Conservation (phyloP, 2,797 vertebrate species). For the Fringilla coelebs region DNA sequence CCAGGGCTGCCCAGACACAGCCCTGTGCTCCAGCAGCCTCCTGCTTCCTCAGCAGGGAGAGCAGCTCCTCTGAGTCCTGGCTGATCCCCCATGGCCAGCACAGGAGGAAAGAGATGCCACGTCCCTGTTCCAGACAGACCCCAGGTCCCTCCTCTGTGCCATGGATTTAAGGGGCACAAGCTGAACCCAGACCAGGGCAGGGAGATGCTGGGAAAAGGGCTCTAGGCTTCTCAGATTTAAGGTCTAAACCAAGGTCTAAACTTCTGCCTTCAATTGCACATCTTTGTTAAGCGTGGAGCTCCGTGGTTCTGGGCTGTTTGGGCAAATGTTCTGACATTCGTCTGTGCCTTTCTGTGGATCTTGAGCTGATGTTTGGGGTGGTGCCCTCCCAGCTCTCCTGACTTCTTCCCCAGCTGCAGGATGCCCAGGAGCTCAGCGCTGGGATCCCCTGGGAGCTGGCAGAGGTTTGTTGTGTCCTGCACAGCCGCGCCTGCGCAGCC, state of each 20-base stretch:
- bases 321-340: conserved; percentile 15
- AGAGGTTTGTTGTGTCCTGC: not conserved
- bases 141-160: accelerated
- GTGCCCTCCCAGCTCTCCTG: not conserved
- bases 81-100: not conserved
- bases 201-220: not conserved
- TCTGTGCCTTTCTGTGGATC: conserved; percentile 13
- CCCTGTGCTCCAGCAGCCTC: not conserved
- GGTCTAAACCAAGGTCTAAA: not conserved
- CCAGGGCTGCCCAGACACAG: not conserved
- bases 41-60: not conserved
- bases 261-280: not conserved
- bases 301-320: not conserved
- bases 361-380: not conserved
- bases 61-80: not conserved
- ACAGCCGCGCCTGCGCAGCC: not conserved
- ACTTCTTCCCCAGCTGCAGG: not conserved
- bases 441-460: not conserved
- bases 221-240: not conserved
- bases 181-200: not conserved
- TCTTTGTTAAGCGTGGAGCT: not conserved
- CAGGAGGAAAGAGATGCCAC: not conserved
- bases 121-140: not conserved
- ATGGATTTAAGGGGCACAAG: not conserved
- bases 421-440: not conserved